Base-by-base conservation (phyloP, 1,140 invertebrate genomes). In the Drosophila ananassae region DNA sequence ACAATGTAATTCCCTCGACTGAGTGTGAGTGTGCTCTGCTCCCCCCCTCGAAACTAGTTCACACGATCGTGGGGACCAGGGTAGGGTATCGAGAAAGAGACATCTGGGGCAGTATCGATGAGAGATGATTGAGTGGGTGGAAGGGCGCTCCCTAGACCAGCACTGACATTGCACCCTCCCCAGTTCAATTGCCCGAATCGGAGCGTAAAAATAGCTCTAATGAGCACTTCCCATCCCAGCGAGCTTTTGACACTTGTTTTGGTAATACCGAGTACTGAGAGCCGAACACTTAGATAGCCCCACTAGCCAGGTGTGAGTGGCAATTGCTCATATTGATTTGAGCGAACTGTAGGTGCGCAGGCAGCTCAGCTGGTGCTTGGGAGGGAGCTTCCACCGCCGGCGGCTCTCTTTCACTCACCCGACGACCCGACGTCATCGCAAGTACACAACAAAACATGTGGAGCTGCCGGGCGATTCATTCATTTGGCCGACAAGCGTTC, bases 191-290 rank as follows among this genome's bases (percentile, higher is more conserved):
- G 69, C 60, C 82, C 57, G 82, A 87, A 87, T 85, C 81, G 78
- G 66, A 73, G 77, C 77, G 81, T 85, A 85, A 81, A 85, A 85
- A 85, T 87, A 85, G 62, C 78, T 87, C 63, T 81, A 77, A 85
- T 77, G 71, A 81, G 73, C 73, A 39, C 56, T 80, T 68, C 52
- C 77, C 62, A 52, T 63, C 52, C 52, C 59, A 22, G 22, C 48
- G 32, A 69, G 71, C 77, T 79, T 64, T 75, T 59, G 60, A 73
- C 72, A 79, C 79, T 63, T 76, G 77, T 69, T 74, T 60, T 6
- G 64, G 58, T 48, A 47, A 74, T 63, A 74, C 74, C 58, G 63
- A 78, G 71, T 41, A 44, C 13, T 28, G 17, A 57, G 54, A 57
- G 17, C 0, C 17, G 0, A 17, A 17, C 17, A 17, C 17, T 17